Evolutionary conservation across 2,888 invertebrate genomes (phyloP).

Genomic region (Sceliomorpha sp.): DNA sequence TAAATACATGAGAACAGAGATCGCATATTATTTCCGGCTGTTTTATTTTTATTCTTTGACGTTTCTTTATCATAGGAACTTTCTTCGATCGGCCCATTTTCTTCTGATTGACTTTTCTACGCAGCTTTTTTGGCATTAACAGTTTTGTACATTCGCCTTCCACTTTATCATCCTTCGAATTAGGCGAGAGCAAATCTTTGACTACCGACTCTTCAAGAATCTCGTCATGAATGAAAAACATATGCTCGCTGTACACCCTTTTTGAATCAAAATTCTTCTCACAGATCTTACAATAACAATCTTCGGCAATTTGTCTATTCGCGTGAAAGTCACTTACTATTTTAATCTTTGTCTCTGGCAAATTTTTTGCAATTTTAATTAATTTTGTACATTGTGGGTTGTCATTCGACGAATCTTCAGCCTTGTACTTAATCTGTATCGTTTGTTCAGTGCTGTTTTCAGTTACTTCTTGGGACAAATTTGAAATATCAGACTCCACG

Average conservation of each 20-base stretch:
- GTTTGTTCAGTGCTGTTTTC: no score
- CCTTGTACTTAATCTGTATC: background rate
- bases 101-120: background rate
- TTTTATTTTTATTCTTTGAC: no score
- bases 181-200: conserved; percentile 4
- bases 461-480: no score
- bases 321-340: background rate
- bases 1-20: no score
- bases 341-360: background rate
- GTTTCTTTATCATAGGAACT: background rate
- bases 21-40: no score
- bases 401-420: background rate
- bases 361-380: background rate
- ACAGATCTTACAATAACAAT: background rate
- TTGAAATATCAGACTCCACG: no score
- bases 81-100: background rate
- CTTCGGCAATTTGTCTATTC: background rate
- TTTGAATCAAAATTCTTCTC: conserved; percentile 1
- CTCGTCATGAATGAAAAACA: conserved; percentile 16
- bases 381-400: background rate
- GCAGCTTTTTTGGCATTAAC: no score
- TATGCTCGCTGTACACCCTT: conserved; percentile 5
- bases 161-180: background rate
- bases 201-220: conserved; percentile 5
- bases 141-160: background rate